phyloP scores from a whole-genome alignment of 1,140 invertebrate genomes.

The Melipona quadrifasciata region DNA sequence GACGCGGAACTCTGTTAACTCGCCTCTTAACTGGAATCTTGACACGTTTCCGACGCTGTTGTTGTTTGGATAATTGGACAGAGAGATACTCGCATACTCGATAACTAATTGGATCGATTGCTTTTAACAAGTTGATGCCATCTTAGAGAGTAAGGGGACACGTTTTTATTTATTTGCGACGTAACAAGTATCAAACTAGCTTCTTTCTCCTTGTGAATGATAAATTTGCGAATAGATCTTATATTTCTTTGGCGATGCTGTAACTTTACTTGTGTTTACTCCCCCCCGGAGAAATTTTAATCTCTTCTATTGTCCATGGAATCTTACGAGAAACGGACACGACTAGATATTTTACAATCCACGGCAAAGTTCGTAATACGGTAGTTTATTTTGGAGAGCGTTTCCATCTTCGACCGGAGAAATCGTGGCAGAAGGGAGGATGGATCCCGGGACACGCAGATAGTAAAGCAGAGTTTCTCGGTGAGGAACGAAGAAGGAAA shows the following conservation, averaged over 20 bases:
- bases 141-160: not conserved
- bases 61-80: not conserved
- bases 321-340: not conserved
- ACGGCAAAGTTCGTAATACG: not conserved
- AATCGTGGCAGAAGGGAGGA: not conserved
- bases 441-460: constrained; percentile 1
- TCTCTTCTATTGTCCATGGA: not conserved
- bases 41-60: not conserved
- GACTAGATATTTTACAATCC: not conserved
- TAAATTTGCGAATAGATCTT: not conserved
- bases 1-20: constrained; percentile 64
- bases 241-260: not conserved
- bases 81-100: not conserved
- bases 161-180: not conserved
- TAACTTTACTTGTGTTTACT: too few species aligned
- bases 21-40: constrained; percentile 48
- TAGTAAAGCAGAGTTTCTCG: constrained; percentile 30
- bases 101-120: too few species aligned
- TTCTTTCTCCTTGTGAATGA: not conserved
- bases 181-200: not conserved
- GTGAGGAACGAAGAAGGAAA: constrained; percentile 41
- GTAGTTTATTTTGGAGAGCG: not conserved
- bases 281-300: not conserved
- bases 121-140: not conserved
- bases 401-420: not conserved